Base-by-base conservation (phyloP, 1,140 invertebrate species). In the Drosophila watanabei region DNA sequence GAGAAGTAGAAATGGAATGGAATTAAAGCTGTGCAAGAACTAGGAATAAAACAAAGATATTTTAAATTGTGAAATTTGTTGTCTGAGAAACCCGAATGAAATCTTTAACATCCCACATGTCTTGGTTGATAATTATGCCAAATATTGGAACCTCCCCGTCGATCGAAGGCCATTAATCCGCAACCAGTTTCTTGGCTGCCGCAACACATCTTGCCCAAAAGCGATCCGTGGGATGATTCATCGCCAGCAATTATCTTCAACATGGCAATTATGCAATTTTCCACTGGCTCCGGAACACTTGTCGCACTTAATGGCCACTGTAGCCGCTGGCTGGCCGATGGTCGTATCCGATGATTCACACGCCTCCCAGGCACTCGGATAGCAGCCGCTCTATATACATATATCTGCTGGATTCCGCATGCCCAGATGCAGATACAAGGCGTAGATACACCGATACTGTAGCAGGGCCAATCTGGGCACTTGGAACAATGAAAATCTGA, bases 251-350 rank as follows among this genome's bases (percentile, higher is more conserved):
- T 57, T 77, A 77, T 76, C 54, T 45, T 28, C 60, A 65, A 66
- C 68, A 69, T 46, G 58, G 71, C 85, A 87, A 87, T 87, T 89
- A 87, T 84, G 84, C 85, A 87, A 87, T 83, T 88, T 83, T 61
- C 68, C 56, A 80, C 68, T 70, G 75, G 24, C 37, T 30, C 56
- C 49, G 65, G 65, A 88, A 78, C 85, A 87, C 85, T 87, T 89
- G 79, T 87, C 79, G 84, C 80, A 70, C 61, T 82, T 65, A 84
- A 84, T 80, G 66, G 61, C 70, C 76, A 75, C 51, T 66, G 60
- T 52, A 45, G 75, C 73, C 56, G 39, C 48, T 66, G 39, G 48
- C 48, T 13, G 35, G 24, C 49, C 48, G 48, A 49, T 30, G 48
- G 33, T 39, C 71, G 60, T 81, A 70, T 71, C 73, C 68, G 83